Conservation (phyloP, 2,888 invertebrate genomes). For the Psylliodes chrysocephalus region DNA sequence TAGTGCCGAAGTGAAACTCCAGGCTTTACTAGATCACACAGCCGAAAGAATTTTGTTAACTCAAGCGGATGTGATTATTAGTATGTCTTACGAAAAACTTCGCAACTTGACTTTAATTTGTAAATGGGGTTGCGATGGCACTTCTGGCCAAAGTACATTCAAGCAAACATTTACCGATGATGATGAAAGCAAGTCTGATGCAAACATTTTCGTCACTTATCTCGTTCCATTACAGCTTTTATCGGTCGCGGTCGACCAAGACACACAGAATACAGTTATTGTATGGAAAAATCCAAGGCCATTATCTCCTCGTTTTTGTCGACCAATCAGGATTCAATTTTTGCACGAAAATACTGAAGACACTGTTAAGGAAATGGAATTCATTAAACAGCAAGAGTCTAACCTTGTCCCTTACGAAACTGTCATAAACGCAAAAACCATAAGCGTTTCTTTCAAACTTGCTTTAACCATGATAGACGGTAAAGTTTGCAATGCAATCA, state of each 20-base stretch:
- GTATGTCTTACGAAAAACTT: background rate
- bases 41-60: background rate
- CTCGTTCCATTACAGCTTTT: conserved; percentile 3
- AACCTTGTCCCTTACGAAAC: background rate
- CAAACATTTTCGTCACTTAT: background rate
- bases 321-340: background rate
- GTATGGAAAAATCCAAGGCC: background rate
- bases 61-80: background rate
- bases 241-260: background rate
- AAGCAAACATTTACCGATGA: background rate
- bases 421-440: background rate
- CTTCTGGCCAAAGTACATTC: background rate
- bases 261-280: background rate
- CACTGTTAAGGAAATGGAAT: background rate
- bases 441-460: background rate
- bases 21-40: background rate
- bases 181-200: background rate
- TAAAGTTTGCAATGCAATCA: conserved; percentile 18
- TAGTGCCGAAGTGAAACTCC: background rate
- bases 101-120: background rate
- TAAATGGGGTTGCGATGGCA: background rate
- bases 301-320: background rate
- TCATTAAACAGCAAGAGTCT: background rate
- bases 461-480: conserved; percentile 30
- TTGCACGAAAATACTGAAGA: background rate